A percentile compares a stretch with the other conserved stretches of the same genome.
These are phyloP conservation scores for Octomys mimax DNA, from an alignment of 2,797 vertebrate species.

Conservation along the genomic window DNA sequence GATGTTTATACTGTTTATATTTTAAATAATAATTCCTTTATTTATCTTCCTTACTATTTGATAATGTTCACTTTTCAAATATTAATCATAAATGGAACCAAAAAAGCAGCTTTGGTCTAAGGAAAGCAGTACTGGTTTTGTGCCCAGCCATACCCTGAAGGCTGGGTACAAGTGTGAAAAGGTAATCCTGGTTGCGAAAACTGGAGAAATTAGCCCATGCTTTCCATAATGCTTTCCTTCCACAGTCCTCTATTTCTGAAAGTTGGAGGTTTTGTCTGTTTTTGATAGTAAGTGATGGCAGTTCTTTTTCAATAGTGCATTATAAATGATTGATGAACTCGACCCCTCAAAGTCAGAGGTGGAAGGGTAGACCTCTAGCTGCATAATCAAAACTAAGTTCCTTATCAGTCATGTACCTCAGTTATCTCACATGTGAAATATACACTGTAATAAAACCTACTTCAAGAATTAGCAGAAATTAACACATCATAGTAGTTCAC, in stretches of 20 bases:
- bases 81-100: slow-evolving; percentile 19
- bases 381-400: not conserved
- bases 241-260: not conserved
- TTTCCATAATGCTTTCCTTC: not conserved
- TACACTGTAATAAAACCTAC: not conserved
- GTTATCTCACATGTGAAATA: slow-evolving; percentile 40
- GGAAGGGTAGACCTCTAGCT: not conserved
- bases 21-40: slow-evolving; percentile 2
- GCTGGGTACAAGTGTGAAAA: not conserved
- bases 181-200: not conserved
- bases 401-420: not conserved
- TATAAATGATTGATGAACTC: not conserved
- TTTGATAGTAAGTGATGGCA: not conserved
- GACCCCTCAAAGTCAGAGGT: not conserved
- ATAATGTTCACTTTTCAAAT: slow-evolving; percentile 48
- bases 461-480: slow-evolving; percentile 21
- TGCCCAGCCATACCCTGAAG: not conserved
- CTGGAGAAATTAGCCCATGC: not conserved
- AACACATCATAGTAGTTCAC: not conserved
- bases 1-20: not conserved
- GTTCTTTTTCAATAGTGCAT: not conserved
- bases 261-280: not conserved
- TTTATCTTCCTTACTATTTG: not conserved
- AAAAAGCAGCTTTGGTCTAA: not conserved
- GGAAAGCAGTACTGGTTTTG: not conserved